Base-by-base conservation (phyloP, 2,888 invertebrate species). In the Lithophane socia region DNA sequence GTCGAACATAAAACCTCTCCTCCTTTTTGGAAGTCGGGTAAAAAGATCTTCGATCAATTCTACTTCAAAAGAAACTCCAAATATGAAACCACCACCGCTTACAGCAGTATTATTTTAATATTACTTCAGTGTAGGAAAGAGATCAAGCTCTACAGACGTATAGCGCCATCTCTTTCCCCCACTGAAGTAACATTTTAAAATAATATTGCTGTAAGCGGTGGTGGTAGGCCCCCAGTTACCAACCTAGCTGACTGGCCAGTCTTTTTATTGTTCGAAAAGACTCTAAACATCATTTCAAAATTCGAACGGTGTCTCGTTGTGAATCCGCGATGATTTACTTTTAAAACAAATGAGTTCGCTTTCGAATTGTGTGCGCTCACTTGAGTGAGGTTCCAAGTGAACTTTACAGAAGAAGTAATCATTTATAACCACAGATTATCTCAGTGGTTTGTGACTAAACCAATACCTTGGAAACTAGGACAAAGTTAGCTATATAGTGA, bases 361-460 rank as follows among this genome's bases (percentile, higher is more conserved):
- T 16, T 18, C 12, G 47, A 66, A 24, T 7, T 29, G 0, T 66
- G 24, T 21, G 8, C 47, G 12, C 47, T 66, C 21, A 42, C 10
- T 44, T 44, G 16, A 68, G 8, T 29, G 16, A 47, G 16, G 16
- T 47, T 8, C 16, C 8, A 29, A 21, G 16, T 44, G 16, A 69
- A 56, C 37, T 52, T 65, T 63, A 16, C 16, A 29, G n/a, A 65
- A 65, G 7, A 16, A 37, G 16, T n/a, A 49, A 49, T 37, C 21
- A 42, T 73, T 56, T n/a, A 42, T 65, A 24, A 60, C 42, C 8
- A 37, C 12, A 77, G 61, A 61, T 79, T 52, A 72, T 52, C 29
- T 47, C 0, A 7, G 29, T 44, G n/a, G 49, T 49, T 64, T 29
- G 54, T 81, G 61, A 69, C 64, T 75, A 65, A 75, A 80, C 56